Evolutionary conservation across 2,113 vertebrate genomes (phyloP).

Genomic region (Dromas ardeola): DNA sequence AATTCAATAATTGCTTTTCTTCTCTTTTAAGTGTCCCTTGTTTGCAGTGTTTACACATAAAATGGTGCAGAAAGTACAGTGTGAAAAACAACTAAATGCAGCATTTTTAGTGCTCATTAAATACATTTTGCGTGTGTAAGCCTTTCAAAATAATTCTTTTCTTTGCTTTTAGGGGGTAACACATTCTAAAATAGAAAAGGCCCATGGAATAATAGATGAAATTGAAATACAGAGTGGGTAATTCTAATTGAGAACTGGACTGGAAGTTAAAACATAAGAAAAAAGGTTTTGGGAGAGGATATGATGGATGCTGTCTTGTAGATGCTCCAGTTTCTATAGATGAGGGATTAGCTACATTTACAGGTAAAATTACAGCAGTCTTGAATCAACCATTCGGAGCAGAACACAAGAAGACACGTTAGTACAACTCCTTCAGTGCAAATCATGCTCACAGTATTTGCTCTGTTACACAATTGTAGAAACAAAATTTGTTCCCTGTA

Average conservation of each 20-base stretch:
- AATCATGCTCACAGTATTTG: neutral
- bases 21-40: conserved; percentile 10
- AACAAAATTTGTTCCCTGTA: neutral
- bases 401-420: neutral
- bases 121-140: neutral
- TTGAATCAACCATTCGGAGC: neutral
- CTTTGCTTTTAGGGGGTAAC: neutral
- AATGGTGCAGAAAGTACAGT: conserved; percentile 8
- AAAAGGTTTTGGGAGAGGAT: neutral
- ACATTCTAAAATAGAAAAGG: neutral
- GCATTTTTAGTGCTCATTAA: neutral
- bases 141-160: neutral
- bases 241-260: neutral
- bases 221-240: neutral
- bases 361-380: neutral
- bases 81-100: conserved; percentile 35
- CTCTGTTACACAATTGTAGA: neutral
- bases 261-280: neutral
- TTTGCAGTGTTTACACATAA: conserved; percentile 21
- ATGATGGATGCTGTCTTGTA: neutral
- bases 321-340: neutral
- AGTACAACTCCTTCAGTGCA: neutral
- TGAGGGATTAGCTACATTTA: neutral
- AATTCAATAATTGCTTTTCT: conserved; percentile 41
- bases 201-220: neutral